Evolutionary conservation across 2,113 vertebrate genomes (phyloP).

Genomic region (Ctenodactylus gundi): DNA sequence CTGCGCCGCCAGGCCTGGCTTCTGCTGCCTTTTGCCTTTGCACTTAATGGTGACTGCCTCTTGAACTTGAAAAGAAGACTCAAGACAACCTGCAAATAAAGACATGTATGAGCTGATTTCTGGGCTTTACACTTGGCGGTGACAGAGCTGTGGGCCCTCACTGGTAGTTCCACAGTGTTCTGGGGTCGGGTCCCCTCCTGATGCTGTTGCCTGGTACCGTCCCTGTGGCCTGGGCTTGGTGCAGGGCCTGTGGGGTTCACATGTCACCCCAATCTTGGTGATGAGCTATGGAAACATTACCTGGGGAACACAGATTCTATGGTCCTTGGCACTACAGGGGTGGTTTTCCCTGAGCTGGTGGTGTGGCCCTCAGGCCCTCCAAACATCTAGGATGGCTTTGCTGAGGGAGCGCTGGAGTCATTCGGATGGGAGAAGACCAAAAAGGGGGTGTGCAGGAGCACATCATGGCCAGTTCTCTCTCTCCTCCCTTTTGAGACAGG

Average conservation of each 20-base stretch:
- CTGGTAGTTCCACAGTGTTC: background rate
- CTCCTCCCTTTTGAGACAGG: too few relatives aligned
- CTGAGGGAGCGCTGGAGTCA: background rate
- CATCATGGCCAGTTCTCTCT: too few relatives aligned
- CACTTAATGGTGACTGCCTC: background rate
- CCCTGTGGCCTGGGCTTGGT: too few relatives aligned
- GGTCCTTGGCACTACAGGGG: background rate
- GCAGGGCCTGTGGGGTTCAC: too few relatives aligned
- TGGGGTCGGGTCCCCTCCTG: background rate
- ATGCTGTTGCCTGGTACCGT: background rate
- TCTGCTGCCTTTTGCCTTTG: background rate
- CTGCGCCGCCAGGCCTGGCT: too few relatives aligned
- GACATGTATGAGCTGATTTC: background rate
- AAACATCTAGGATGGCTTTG: background rate
- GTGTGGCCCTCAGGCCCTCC: background rate
- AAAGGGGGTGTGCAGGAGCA: too few relatives aligned
- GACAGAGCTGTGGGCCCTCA: background rate
- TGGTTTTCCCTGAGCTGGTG: background rate
- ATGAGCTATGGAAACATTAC: background rate
- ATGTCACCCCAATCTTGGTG: background rate
- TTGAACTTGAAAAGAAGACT: background rate
- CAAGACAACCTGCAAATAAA: slow-evolving; percentile 49
- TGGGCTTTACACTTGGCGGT: background rate
- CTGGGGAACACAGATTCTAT: background rate
- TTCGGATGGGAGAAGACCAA: background rate